phyloP scores from a whole-genome alignment of 2,113 vertebrate genomes.

The Entomyzon cyanotis region DNA sequence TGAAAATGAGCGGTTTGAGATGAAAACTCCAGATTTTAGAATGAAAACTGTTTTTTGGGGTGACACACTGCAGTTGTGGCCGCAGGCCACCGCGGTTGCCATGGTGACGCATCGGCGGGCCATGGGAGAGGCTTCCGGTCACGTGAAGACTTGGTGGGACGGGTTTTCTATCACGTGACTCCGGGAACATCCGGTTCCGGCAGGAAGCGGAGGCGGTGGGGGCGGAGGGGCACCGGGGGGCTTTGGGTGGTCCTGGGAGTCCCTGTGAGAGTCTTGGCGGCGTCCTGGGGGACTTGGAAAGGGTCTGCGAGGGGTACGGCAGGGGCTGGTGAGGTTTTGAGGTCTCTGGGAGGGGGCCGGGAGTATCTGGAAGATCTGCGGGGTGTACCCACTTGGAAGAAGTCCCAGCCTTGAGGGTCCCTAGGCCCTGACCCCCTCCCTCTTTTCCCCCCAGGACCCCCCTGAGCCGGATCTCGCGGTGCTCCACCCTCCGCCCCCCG shows the following conservation, averaged over 20 bases:
- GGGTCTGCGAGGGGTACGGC: background rate
- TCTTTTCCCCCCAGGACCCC: background rate
- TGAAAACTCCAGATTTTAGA: no score
- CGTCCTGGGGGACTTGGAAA: no score
- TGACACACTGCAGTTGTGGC: rapidly evolving
- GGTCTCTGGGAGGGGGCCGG: no score
- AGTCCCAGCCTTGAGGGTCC: background rate
- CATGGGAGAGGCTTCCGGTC: background rate
- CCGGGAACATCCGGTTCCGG: background rate
- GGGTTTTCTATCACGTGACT: no score
- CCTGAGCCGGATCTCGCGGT: background rate
- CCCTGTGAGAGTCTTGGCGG: background rate
- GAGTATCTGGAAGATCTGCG: no score
- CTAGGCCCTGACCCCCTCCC: background rate
- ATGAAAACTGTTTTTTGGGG: no score
- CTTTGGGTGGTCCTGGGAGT: no score
- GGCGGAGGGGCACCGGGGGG: background rate
- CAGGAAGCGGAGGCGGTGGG: background rate
- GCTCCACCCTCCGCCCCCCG: background rate
- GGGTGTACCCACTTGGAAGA: background rate
- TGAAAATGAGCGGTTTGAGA: background rate
- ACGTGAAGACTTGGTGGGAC: background rate
- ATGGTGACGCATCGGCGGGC: background rate
- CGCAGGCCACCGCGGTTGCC: background rate
- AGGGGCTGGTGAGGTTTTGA: background rate